A percentile compares a stretch with the other conserved stretches of the same genome.
phyloP scores from a whole-genome alignment of 2,888 invertebrate species.

The Gisinianus flammeolus region DNA sequence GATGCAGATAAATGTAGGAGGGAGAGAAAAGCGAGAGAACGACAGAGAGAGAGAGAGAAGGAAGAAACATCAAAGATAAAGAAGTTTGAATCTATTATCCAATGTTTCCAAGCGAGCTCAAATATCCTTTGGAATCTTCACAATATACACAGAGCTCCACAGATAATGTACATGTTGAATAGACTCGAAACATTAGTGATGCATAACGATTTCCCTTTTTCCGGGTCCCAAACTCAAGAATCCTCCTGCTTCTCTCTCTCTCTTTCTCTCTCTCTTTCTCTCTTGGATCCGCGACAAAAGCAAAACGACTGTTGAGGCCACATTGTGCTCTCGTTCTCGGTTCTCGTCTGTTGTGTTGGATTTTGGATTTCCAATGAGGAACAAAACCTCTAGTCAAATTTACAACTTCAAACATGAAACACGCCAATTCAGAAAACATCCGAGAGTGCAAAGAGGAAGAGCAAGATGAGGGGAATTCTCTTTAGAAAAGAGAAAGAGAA shows the following conservation, averaged over 20 bases:
- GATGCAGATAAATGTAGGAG: not conserved
- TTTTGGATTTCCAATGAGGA: no score
- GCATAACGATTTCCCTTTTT: slow-evolving; percentile 1
- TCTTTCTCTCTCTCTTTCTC: not conserved
- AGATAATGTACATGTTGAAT: not conserved
- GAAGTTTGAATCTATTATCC: not conserved
- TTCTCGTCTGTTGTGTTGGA: no score
- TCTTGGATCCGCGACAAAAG: not conserved
- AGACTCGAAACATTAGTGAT: not conserved
- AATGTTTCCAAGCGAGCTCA: not conserved
- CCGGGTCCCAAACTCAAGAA: no score
- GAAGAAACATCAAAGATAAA: not conserved
- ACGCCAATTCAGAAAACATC: no score
- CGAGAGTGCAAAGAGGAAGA: not conserved
- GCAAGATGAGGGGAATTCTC: not conserved
- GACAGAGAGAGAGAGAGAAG: not conserved
- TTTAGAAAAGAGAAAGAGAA: not conserved
- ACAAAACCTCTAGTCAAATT: no score
- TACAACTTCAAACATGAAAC: not conserved
- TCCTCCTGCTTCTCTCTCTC: no score
- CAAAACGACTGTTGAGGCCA: not conserved
- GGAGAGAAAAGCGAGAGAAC: no score
- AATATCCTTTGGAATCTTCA: no score
- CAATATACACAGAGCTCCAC: not conserved
- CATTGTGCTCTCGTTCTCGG: no score